Percentiles rank a stretch among this genome's conserved stretches.
phyloP scores from a whole-genome alignment of 2,888 invertebrate genomes.

The Heliconius ismenius region DNA sequence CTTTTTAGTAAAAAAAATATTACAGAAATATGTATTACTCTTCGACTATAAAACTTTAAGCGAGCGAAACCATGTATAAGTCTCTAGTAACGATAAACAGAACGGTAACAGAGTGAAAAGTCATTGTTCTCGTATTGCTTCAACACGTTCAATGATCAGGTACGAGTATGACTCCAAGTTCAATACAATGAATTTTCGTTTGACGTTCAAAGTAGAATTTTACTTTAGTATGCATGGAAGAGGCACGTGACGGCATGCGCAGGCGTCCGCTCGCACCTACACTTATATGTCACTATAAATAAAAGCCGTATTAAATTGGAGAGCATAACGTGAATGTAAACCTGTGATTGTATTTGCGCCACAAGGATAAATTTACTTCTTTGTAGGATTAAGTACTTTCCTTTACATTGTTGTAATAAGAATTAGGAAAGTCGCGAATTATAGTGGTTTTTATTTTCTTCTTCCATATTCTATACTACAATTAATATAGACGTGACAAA shows the following conservation, averaged over 20 bases:
- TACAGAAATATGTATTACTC: too few relatives aligned
- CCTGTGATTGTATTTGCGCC: not conserved
- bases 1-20: too few relatives aligned
- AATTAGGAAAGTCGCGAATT: not conserved
- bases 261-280: constrained; percentile 66
- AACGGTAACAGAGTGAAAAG: not conserved
- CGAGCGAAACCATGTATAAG: not conserved
- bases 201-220: constrained; percentile 42
- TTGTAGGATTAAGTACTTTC: constrained; percentile 1
- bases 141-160: not conserved
- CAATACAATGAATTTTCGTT: constrained; percentile 45
- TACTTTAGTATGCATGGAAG: constrained; percentile 71
- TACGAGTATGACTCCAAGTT: constrained; percentile 26
- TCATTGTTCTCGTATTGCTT: not conserved
- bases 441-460: not conserved
- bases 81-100: not conserved
- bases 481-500: not conserved
- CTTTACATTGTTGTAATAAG: not conserved
- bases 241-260: constrained; percentile 74
- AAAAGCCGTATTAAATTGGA: constrained; percentile 45
- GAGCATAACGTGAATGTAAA: constrained; percentile 26
- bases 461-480: not conserved
- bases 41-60: too few relatives aligned
- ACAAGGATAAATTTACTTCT: constrained; percentile 4
- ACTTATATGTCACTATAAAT: constrained; percentile 43